Base-by-base conservation (phyloP, 2,113 vertebrate genomes). In the Epinephelus lanceolatus region DNA sequence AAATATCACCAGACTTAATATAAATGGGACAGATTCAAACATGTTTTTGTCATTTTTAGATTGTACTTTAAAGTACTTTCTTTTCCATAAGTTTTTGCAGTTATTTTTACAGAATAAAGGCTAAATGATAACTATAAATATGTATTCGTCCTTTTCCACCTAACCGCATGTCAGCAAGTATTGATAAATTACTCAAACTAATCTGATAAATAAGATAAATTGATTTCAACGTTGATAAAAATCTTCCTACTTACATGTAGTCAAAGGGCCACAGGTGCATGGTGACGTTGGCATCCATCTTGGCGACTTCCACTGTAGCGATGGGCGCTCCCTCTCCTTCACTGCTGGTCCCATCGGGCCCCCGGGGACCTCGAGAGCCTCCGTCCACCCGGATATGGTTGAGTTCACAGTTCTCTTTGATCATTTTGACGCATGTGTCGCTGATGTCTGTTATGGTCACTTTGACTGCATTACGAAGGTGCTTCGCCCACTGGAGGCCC, bases 401-500 rank as follows among this genome's bases (percentile, higher is more conserved):
- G 79, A 99, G 96, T 73, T 95, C 94, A 72, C 98, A 99, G 90
- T 99, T 99, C 90, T 99, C 97, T 78, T 92, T 95, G 92, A 99
- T 99, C 94, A 99, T 95, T 37, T 95, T 96, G 74, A 99, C 96
- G 1, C 98, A 99, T 11, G 93, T 93, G 76, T 99, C 97, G 71
- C 95, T 99, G 90, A 98, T 97, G 73, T 99, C 98, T 1, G 97
- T 99, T 83, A 99, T 97, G 1, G 98, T 99, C 78, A 99, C 98
- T 76, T 95, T 97, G 85, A 99, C 97, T 12, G 96, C 92, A 75
- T 79, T 94, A 18, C 95, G 93, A 5, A 99, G 96, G 75, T 99
- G 98, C 89, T 99, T 99, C 71, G 98, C 97, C 98, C 98, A 99
- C 37, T 99, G 98, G 67, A 99, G 95, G 86, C 98, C 98, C 97